Evolutionary conservation across 2,113 vertebrate species (phyloP), one percentile per base, ranked within the genome.

Genomic region (Cyanoderma ruficeps): DNA sequence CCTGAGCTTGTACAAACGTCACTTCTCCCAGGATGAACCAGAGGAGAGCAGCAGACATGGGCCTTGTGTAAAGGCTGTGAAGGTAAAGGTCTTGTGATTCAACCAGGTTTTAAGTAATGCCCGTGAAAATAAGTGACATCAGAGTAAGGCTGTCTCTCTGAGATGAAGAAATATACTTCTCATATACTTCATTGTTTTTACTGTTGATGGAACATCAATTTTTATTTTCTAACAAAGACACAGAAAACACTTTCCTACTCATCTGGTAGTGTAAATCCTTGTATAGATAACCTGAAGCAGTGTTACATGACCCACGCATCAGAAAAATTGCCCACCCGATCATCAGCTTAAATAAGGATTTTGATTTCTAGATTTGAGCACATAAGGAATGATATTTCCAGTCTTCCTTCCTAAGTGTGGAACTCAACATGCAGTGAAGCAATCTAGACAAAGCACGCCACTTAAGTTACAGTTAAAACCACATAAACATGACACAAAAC

Each of bases 251-350:
- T 92, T 65, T 63, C 55, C 70, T 44, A 33, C 21, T 68, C 10
- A 9, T n/a, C 22, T 75, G 19, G 14, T 52, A 31, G 17, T 10
- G 15, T 46, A 82, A 91, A 87, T 42, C 33, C 30, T 89, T 39
- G 18, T 1, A 1, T 1, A n/a, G 44, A 44, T 31, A 93, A 77
- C 42, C n/a, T 53, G n/a, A 64, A 78, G 78, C 16, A 61, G 17
- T 10, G 8, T 31, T 28, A 55, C 1, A 0, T 24, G 15, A 65
- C 17, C 50, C 0, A 0, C 21, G 10, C 15, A 44, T 56, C 37
- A 15, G 22, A 37, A 10, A 80, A 90, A 83, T 8, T 33, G 20
- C 6, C n/a, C 15, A 56, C 9, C 3, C 27, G 7, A 64, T 89
- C 68, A 84, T 11, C 22, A 78, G 31, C 30, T 78, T 72, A 84